Evolutionary conservation across 2,797 vertebrate genomes (phyloP), one percentile per base, ranked within the genome.

Genomic region (Xerus rutilus): DNA sequence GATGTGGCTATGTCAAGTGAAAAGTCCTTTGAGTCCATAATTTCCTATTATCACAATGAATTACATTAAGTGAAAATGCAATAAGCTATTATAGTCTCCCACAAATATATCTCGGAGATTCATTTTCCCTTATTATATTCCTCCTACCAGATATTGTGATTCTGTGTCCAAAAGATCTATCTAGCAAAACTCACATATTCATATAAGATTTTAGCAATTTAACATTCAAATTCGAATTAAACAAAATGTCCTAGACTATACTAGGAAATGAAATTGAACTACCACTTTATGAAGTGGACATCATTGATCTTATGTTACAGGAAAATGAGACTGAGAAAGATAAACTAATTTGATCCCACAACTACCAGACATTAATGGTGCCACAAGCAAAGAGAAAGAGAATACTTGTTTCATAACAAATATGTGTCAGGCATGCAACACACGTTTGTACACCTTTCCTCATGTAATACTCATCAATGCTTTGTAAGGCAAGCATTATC

Each of bases 121-220:
- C 77, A 69, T 23, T 89, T 93, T 77, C 81, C 52, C 64, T 57
- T 57, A 57, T 57, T 21, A 21, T 54, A 54, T 54, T 54, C 52
- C 52, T 57, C 57, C 69, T 89, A 74, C 39, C 73, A 59, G 15
- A 49, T n/a, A 82, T 21, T 57, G 54, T 57, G 54, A 57, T 57
- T 82, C 86, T 43, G 25, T 67, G 23, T 78, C 45, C 90, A 93
- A 93, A 72, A 32, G 54, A 91, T 78, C 32, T 67, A n/a, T 45
- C 39, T 57, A 95, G 69, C 18, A 93, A 95, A 89, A 77, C 17
- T 83, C 86, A 92, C 10, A 64, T n/a, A 87, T 83, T 83, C 81
- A 89, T 47, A 7, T 57, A 65, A 47, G 45, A 67, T 85, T 92
- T 92, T 54, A 86, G 59, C 57, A 73, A 5, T 62, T 62, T 91